Evolutionary conservation across 2,113 vertebrate species (phyloP).

Genomic region (Uria lomvia): DNA sequence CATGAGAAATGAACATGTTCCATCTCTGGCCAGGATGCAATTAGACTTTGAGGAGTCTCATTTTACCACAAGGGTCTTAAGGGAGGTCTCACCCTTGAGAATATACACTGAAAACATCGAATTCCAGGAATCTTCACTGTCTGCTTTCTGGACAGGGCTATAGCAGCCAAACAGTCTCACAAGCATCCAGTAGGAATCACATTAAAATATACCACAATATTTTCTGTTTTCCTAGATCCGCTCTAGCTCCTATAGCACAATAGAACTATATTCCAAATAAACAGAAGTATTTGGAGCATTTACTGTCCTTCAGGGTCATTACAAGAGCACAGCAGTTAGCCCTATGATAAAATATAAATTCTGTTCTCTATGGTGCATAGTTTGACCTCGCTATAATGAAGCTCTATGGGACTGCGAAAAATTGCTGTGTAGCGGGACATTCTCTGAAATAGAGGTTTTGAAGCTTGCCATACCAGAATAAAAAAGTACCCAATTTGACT

Average conservation of each 20-base stretch:
- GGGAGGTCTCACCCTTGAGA: neutral
- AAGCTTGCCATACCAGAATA: neutral
- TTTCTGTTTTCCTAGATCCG: neutral
- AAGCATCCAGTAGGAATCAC: neutral
- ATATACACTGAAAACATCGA: neutral
- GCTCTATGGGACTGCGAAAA: constrained; percentile 33
- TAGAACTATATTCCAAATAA: neutral
- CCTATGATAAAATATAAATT: constrained; percentile 36
- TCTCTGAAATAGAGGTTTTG: neutral
- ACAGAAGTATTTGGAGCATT: constrained; percentile 25
- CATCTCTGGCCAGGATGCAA: neutral
- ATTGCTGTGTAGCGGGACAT: neutral
- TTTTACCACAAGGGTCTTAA: neutral
- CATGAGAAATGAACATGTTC: neutral
- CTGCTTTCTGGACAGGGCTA: neutral
- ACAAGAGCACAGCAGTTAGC: neutral
- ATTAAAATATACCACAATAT: neutral
- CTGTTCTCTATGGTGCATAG: neutral
- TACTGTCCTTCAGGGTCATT: constrained; percentile 30
- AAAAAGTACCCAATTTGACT: neutral
- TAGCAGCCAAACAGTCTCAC: neutral
- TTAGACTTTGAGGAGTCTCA: neutral
- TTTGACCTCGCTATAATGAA: constrained; percentile 37
- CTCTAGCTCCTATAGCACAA: neutral
- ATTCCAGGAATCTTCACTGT: neutral